Conservation (phyloP, 2,888 invertebrate species). For the Oxycera nigricornis region DNA sequence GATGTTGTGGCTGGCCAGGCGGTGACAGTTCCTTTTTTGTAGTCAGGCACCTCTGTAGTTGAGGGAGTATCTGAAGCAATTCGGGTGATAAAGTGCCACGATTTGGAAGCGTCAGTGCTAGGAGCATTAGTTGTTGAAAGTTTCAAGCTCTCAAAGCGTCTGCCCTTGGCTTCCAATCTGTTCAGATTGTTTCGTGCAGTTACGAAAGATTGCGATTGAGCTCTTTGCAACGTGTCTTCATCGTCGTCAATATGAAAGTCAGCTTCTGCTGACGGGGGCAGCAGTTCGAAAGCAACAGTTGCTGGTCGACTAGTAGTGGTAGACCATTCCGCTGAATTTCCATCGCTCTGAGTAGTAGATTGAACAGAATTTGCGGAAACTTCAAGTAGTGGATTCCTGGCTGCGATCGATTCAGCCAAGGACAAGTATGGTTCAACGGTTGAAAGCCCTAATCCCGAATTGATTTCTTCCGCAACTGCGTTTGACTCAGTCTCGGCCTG, state of each 20-base stretch:
- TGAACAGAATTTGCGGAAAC: conserved; percentile 61
- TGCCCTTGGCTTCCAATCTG: conserved; percentile 35
- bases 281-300: conserved; percentile 47
- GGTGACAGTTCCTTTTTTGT: conserved; percentile 55
- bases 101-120: conserved; percentile 31
- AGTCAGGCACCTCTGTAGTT: conserved; percentile 50
- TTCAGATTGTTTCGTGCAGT: conserved; percentile 63
- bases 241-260: conserved; percentile 62
- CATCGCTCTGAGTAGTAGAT: conserved; percentile 53
- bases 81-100: conserved; percentile 29
- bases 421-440: conserved; percentile 53
- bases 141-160: conserved; percentile 10
- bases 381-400: conserved; percentile 43
- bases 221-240: conserved; percentile 72
- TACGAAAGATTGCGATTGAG: conserved; percentile 74
- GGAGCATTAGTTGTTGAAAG: conserved; percentile 39
- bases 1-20: conserved; percentile 63
- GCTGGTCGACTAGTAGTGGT: conserved; percentile 55
- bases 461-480: conserved; percentile 63
- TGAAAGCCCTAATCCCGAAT: conserved; percentile 59
- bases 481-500: conserved; percentile 58
- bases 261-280: conserved; percentile 47
- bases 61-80: conserved; percentile 38
- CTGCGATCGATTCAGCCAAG: conserved; percentile 20
- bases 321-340: conserved; percentile 54